Conservation (phyloP, 2,797 vertebrate species). For the Poeciliopsis turneri region DNA sequence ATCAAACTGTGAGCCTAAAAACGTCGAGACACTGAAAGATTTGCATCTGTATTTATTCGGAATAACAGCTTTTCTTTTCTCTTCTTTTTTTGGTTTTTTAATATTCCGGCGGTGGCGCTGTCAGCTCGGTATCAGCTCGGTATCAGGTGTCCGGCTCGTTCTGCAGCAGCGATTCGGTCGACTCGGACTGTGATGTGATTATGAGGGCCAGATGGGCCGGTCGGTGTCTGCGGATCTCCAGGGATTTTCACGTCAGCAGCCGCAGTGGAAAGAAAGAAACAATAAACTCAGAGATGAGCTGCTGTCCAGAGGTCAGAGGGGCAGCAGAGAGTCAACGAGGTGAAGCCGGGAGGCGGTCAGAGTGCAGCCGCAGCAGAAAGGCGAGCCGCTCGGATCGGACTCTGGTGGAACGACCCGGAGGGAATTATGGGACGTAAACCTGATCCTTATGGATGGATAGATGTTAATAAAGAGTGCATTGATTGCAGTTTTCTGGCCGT, state of each 20-base stretch:
- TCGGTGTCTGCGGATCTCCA: constrained; percentile 5
- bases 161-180: neutral
- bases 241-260: constrained; percentile 16
- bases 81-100: neutral
- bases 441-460: neutral
- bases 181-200: neutral
- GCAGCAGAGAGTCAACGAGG: neutral
- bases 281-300: constrained; percentile 1
- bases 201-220: constrained; percentile 14
- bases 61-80: neutral
- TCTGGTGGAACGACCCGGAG: neutral
- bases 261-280: neutral
- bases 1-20: too few relatives aligned
- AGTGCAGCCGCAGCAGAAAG: neutral
- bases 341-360: neutral
- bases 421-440: neutral
- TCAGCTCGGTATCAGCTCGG: neutral
- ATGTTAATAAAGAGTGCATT: too few relatives aligned
- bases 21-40: too few relatives aligned
- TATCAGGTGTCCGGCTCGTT: neutral
- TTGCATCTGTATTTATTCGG: too few relatives aligned
- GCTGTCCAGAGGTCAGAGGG: constrained; percentile 4
- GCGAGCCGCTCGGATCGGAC: neutral
- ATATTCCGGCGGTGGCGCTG: neutral
- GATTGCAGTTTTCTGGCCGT: too few relatives aligned